A percentile compares a stretch with the other conserved stretches of the same genome.
Conservation (phyloP, 2,113 vertebrate genomes). For the Neoarius graeffei region DNA sequence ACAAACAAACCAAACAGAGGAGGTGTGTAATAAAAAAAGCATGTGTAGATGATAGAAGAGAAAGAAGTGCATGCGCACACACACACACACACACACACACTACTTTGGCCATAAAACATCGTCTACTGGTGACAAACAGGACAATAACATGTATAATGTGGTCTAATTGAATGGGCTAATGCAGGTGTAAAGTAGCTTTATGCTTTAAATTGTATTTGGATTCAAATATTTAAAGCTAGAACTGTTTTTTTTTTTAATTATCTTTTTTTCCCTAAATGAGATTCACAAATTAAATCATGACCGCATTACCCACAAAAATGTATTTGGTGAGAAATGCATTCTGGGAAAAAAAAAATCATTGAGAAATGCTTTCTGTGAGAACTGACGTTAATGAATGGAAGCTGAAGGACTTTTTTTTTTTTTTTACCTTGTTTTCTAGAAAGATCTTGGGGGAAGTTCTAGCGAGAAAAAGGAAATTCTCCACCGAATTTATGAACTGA, state of each 20-base stretch:
- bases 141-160: neutral
- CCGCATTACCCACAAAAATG: constrained; percentile 55
- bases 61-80: constrained; percentile 47
- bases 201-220: neutral
- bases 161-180: constrained; percentile 4
- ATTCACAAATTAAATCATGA: constrained; percentile 45
- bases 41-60: constrained; percentile 62
- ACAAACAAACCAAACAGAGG: constrained; percentile 77
- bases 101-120: too few species aligned
- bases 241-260: neutral
- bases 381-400: constrained; percentile 61
- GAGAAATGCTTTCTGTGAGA: neutral
- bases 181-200: neutral
- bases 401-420: constrained; percentile 13
- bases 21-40: constrained; percentile 64
- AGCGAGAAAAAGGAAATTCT: neutral
- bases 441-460: neutral
- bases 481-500: neutral
- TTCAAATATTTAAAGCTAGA: neutral
- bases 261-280: neutral
- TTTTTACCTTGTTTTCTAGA: neutral
- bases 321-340: constrained; percentile 25
- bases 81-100: constrained; percentile 28
- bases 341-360: neutral
- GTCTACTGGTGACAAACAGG: constrained; percentile 15